Conservation (phyloP, 1,140 invertebrate species). For the Carcinoscorpius rotundicauda region DNA sequence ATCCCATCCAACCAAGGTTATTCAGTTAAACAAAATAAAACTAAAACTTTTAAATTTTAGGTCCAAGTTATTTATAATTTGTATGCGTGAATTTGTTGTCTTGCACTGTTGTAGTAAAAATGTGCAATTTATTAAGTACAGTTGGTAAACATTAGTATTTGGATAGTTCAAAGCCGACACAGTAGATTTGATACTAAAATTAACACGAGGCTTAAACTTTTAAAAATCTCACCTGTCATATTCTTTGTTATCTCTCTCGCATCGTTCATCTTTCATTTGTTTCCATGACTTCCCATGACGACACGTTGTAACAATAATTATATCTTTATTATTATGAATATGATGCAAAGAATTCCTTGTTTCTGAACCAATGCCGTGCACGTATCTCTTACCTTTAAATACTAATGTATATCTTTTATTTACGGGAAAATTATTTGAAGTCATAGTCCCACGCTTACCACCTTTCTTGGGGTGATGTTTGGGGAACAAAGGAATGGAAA, state of each 20-base stretch:
- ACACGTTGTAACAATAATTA: constrained; percentile 94
- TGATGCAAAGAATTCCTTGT: constrained; percentile 95
- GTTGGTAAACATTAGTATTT: too few relatives aligned
- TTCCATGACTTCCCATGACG: constrained; percentile 97
- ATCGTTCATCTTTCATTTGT: constrained; percentile 88
- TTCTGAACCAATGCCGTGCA: constrained; percentile 96
- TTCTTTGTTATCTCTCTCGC: constrained; percentile 89
- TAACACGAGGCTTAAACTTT: too few relatives aligned
- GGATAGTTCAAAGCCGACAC: too few relatives aligned
- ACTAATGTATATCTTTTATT: constrained; percentile 72
- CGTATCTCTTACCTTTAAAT: constrained; percentile 51
- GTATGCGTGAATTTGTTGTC: too few relatives aligned
- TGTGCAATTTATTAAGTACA: too few relatives aligned
- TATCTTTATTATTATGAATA: constrained; percentile 87
- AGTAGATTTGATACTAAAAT: too few relatives aligned
- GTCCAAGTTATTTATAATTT: too few relatives aligned
- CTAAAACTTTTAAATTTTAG: too few relatives aligned
- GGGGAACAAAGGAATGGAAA: constrained; percentile 93
- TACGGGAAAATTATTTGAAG: constrained; percentile 71
- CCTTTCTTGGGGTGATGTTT: constrained; percentile 85
- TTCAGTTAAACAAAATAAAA: too few relatives aligned
- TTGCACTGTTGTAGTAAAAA: too few relatives aligned
- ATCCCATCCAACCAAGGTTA: too few relatives aligned
- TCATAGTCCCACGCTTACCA: constrained; percentile 62
- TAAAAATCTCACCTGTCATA: constrained; percentile 78